phyloP scores from a whole-genome alignment of 2,797 vertebrate genomes.

The Enteromius argenteus region DNA sequence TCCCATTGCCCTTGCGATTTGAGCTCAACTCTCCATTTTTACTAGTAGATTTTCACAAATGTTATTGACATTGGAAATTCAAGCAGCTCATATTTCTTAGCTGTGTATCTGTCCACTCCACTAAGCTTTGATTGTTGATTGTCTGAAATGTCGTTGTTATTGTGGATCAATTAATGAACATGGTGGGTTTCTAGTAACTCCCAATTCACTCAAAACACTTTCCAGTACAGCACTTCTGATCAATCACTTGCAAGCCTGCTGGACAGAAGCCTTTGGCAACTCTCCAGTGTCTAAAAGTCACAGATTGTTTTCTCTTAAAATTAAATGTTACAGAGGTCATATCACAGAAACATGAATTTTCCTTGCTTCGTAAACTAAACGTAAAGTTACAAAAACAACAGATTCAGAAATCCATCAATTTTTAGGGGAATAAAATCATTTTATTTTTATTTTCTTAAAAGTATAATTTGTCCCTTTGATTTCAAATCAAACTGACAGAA shows the following conservation, averaged over 20 bases:
- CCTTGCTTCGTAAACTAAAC: background rate
- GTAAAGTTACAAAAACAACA: background rate
- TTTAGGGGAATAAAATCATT: background rate
- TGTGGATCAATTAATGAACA: background rate
- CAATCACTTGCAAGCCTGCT: background rate
- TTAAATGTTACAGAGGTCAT: background rate
- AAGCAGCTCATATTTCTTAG: background rate
- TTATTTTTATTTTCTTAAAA: background rate
- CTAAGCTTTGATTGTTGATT: background rate
- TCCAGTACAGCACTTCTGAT: background rate
- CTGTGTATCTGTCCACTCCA: background rate
- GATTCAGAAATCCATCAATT: background rate
- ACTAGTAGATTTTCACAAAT: background rate
- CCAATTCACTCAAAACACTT: no score
- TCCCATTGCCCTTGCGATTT: slow-evolving; percentile 27
- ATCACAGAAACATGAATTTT: background rate
- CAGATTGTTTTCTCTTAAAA: background rate
- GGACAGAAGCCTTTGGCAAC: background rate
- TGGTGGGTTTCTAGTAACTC: background rate
- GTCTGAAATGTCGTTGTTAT: background rate
- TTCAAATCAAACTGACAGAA: background rate
- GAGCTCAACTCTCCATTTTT: slow-evolving; percentile 30
- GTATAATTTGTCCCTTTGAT: background rate
- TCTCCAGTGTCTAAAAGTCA: background rate
- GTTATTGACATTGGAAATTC: background rate